Conservation (phyloP, 1,140 invertebrate species). For the Chironomus tepperi region DNA sequence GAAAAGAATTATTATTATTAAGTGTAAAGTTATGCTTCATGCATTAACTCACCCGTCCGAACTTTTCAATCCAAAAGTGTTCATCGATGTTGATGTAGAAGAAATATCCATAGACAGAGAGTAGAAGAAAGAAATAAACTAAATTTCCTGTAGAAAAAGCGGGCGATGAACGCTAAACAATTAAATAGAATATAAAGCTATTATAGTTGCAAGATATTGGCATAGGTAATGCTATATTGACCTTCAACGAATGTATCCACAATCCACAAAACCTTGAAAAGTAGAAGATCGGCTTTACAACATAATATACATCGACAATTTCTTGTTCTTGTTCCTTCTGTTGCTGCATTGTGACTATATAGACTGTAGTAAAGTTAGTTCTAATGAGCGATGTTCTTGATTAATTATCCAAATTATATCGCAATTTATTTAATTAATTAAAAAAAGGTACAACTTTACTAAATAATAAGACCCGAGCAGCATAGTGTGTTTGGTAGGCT, state of each 20-base stretch:
- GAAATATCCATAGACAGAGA: not conserved
- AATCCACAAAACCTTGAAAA: constrained; percentile 15
- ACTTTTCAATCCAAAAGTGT: not conserved
- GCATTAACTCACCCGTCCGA: too few species aligned
- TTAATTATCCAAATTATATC: too few species aligned
- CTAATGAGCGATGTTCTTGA: too few species aligned
- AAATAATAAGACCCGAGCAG: too few species aligned
- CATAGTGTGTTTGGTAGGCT: too few species aligned
- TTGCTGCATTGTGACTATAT: too few species aligned
- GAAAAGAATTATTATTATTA: too few species aligned
- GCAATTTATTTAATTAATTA: too few species aligned
- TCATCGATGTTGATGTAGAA: not conserved
- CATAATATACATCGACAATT: not conserved
- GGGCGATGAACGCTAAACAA: not conserved
- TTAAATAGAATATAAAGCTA: not conserved
- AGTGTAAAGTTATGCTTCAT: too few species aligned
- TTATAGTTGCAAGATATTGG: not conserved
- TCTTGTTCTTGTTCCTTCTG: not conserved
- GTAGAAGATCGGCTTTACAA: not conserved
- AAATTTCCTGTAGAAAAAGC: not conserved
- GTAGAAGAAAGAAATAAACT: not conserved
- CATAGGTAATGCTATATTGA: not conserved
- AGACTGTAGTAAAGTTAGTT: too few species aligned
- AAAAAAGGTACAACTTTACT: too few species aligned
- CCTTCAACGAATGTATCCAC: not conserved